phyloP scores from a whole-genome alignment of 2,797 vertebrate species.

The Myioborus melanocephalus region DNA sequence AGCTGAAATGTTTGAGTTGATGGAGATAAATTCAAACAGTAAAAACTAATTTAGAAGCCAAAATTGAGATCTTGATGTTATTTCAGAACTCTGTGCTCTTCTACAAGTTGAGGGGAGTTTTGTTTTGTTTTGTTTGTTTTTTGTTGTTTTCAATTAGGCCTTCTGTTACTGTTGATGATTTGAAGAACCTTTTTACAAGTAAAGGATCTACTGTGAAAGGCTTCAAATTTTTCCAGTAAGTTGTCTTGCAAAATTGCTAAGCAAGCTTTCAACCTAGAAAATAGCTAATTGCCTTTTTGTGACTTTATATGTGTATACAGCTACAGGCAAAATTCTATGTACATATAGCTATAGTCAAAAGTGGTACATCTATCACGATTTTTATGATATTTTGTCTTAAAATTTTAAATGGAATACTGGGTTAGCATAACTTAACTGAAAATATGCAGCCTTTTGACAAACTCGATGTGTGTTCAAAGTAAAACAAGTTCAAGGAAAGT shows the following conservation, averaged over 20 bases:
- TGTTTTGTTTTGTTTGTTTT: neutral
- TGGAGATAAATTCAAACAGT: neutral
- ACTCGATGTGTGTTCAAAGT: neutral
- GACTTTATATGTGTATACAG: neutral
- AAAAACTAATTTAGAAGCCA: neutral
- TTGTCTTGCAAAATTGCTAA: conserved; percentile 20
- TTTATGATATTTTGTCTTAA: neutral
- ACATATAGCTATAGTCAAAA: neutral
- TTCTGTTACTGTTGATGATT: conserved; percentile 80
- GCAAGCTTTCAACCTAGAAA: neutral
- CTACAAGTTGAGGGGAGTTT: neutral
- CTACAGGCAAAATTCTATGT: neutral
- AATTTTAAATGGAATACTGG: neutral
- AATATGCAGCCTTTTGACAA: neutral
- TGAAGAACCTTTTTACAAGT: conserved; percentile 86
- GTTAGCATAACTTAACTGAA: neutral
- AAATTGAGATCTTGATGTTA: neutral
- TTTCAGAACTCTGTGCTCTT: neutral
- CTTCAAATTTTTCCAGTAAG: conserved; percentile 93
- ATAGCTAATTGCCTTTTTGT: neutral
- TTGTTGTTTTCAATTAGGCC: conserved; percentile 66
- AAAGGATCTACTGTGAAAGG: conserved; percentile 85
- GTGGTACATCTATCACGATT: neutral
- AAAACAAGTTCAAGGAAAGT: neutral
- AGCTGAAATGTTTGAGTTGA: neutral